Conservation (phyloP, 2,113 vertebrate genomes). For the Equus przewalskii region DNA sequence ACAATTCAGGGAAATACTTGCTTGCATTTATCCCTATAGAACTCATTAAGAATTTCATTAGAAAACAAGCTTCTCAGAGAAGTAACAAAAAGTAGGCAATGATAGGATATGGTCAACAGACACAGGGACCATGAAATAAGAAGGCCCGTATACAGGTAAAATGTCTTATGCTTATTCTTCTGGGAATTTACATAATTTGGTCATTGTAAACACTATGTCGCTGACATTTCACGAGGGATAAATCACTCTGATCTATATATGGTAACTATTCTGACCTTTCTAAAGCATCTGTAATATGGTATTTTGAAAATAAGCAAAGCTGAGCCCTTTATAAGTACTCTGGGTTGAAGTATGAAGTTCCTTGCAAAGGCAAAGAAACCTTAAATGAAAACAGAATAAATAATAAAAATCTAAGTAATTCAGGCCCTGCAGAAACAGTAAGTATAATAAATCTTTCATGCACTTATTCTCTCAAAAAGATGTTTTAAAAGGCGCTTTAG, state of each 20-base stretch:
- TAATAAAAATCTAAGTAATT: constrained; percentile 14
- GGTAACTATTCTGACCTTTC: constrained; percentile 54
- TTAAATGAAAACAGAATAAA: constrained; percentile 10
- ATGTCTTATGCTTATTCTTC: background rate
- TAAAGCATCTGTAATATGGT: background rate
- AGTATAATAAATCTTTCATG: background rate
- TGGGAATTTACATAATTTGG: constrained; percentile 49
- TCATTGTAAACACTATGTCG: background rate
- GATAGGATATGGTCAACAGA: background rate
- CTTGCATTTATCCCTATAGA: background rate
- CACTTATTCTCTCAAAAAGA: background rate
- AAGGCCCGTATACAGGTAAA: background rate
- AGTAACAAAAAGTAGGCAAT: background rate
- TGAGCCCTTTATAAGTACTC: background rate
- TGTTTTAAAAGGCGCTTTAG: background rate
- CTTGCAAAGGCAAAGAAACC: constrained; percentile 2
- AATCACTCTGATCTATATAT: background rate
- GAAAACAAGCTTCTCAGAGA: background rate
- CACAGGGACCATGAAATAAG: background rate
- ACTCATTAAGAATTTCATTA: background rate
- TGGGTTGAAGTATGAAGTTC: background rate
- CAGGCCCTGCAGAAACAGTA: background rate
- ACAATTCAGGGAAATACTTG: background rate
- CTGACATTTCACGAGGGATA: background rate
- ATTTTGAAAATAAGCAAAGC: constrained; percentile 3